These are phyloP conservation scores for Gallinago jamesoni DNA, from an alignment of 2,113 vertebrate species.

Conservation along the genomic window DNA sequence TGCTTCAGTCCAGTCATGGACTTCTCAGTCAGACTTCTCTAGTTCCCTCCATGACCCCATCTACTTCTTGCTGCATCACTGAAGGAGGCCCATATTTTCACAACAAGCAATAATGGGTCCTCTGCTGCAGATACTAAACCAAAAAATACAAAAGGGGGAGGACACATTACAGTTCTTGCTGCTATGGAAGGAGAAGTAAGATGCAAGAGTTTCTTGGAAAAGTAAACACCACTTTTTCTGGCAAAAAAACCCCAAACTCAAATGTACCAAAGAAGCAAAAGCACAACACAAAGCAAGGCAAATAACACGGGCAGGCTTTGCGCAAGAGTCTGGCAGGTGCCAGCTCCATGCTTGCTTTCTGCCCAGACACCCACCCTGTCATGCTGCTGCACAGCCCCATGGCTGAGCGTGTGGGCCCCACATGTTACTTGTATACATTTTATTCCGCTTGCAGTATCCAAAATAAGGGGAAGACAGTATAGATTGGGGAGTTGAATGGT, in stretches of 20 bases:
- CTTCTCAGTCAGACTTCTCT: background rate
- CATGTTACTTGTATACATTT: fast-evolving
- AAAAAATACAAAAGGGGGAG: too few relatives aligned
- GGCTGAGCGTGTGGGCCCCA: fast-evolving
- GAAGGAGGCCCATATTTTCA: background rate
- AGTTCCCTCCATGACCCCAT: background rate
- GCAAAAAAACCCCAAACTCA: background rate
- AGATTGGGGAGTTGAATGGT: background rate
- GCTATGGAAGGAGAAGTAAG: background rate
- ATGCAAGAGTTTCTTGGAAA: background rate
- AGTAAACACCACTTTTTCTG: background rate
- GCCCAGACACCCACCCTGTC: background rate
- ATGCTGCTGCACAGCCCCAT: background rate
- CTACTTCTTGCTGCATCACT: background rate
- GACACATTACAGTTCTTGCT: background rate
- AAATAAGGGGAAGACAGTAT: background rate
- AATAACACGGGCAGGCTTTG: background rate
- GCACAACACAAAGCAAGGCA: background rate
- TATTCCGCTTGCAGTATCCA: background rate
- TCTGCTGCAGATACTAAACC: background rate
- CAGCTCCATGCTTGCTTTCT: background rate
- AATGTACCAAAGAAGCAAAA: background rate
- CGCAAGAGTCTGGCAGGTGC: background rate
- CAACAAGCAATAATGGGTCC: background rate
- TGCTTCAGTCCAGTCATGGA: background rate